These are phyloP conservation scores for Drepana arcuata DNA, from an alignment of 1,140 invertebrate species.

Conservation along the genomic window DNA sequence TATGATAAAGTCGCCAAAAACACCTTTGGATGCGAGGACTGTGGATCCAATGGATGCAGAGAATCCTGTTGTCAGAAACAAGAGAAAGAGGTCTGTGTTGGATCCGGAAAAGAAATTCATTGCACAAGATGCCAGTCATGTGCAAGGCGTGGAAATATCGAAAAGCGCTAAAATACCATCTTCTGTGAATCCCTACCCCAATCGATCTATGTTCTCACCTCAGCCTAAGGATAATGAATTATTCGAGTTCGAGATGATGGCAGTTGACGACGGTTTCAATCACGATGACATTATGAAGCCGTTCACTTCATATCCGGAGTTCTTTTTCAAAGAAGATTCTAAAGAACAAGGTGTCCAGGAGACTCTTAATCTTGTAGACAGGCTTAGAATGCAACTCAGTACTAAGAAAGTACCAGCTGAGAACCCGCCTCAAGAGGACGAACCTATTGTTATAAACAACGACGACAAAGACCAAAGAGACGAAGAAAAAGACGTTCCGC, in stretches of 20 bases:
- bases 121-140: conserved; percentile 52
- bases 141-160: conserved; percentile 57
- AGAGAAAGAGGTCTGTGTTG: conserved; percentile 30
- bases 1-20: conserved; percentile 64
- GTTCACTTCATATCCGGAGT: conserved; percentile 77
- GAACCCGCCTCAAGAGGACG: conserved; percentile 29
- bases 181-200: conserved; percentile 53
- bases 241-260: conserved; percentile 79
- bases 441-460: conserved; percentile 13
- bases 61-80: conserved; percentile 34
- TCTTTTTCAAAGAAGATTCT: conserved; percentile 83
- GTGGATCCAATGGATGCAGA: conserved; percentile 50
- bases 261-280: conserved; percentile 77
- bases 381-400: conserved; percentile 75
- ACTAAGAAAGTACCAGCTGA: conserved; percentile 45
- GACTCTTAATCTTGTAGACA: conserved; percentile 84
- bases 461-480: conserved; percentile 29
- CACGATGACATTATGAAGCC: conserved; percentile 76
- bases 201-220: conserved; percentile 81
- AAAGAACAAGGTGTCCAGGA: conserved; percentile 79
- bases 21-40: conserved; percentile 56
- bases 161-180: conserved; percentile 62
- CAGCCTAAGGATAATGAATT: conserved; percentile 78
- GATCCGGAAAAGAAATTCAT: conserved; percentile 70
- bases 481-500: conserved; percentile 10